phyloP scores from a whole-genome alignment of 2,888 invertebrate genomes.

The Dasypogon diadema region DNA sequence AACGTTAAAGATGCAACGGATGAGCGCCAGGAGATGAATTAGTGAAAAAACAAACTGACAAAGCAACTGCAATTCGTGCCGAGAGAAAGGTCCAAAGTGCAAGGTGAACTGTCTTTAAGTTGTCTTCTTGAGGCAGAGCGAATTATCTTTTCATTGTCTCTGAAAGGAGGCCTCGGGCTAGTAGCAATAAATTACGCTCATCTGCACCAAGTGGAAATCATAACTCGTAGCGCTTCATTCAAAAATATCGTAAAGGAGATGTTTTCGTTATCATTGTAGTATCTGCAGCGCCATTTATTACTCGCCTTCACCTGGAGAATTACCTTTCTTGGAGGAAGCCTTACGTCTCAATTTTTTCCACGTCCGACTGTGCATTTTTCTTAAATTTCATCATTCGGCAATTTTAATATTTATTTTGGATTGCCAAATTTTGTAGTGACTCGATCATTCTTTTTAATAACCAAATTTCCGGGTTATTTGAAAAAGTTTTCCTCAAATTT shows the following conservation, averaged over 20 bases:
- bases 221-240: conserved; percentile 24
- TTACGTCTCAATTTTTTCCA: background rate
- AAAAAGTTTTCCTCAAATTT: no score
- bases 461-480: no score
- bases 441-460: no score
- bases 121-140: conserved; percentile 30
- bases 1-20: conserved; percentile 4
- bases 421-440: no score
- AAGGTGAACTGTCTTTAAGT: conserved; percentile 47
- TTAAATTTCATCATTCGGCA: no score
- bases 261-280: conserved; percentile 17
- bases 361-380: background rate
- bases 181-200: conserved; percentile 39
- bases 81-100: conserved; percentile 39
- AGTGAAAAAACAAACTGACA: conserved; percentile 23
- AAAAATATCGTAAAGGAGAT: conserved; percentile 38
- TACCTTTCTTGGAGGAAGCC: background rate
- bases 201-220: conserved; percentile 35
- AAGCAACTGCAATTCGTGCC: conserved; percentile 34
- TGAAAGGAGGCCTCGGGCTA: conserved; percentile 32
- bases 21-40: conserved; percentile 46
- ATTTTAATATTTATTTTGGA: no score
- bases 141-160: conserved; percentile 44
- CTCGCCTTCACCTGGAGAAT: background rate
- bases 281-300: conserved; percentile 14